Base-by-base conservation (phyloP, 2,797 vertebrate species). In the Spea hammondii region DNA sequence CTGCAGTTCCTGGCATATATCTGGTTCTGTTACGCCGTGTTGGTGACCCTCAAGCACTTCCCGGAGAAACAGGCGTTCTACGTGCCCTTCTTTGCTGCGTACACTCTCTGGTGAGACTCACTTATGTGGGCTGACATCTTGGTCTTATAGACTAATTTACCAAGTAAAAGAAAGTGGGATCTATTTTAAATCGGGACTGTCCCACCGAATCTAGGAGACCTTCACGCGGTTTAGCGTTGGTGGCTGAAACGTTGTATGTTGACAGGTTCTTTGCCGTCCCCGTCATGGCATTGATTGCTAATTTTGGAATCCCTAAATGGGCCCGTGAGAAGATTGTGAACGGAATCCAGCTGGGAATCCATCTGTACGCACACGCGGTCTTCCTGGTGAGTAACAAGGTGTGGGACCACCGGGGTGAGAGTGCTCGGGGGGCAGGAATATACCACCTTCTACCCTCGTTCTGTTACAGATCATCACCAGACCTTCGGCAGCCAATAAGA, bases 321-420 rank as follows among this genome's bases (percentile, higher is more conserved):
- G 95, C 95, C 9, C 91, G 96, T 44, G 96, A 98, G 90, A 98
- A 98, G 90, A 96, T 98, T 4, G 96, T 98, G 67, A 98, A 98
- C 3, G 96, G 96, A 60, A 96, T 97, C 83, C 96, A 97, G 87
- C 89, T 97, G 46, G 96, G 96, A 54, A 96, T 95, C 78, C 95
- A 96, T 86, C 90, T 98, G 77, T 97, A 98, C 2, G 96, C 96
- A 11, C 95, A 98, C 44, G 91, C 94, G 0, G 94, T 96, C 74
- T 98, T 98, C 85, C 92, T 97, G 72, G 95, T 96, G 85, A 85
- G 93, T 88, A 70, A 2, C 32, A 32, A 32, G 32, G 32, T 32
- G 32, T 32, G 32, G 32, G 2, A 32, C 32, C 32, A 1, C 32
- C 32, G 32, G 1, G 32, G 32, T 32, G 32, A 32, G 32, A 32